These are phyloP conservation scores for Macroramphosus scolopax DNA, from an alignment of 2,797 vertebrate species.

Conservation along the genomic window DNA sequence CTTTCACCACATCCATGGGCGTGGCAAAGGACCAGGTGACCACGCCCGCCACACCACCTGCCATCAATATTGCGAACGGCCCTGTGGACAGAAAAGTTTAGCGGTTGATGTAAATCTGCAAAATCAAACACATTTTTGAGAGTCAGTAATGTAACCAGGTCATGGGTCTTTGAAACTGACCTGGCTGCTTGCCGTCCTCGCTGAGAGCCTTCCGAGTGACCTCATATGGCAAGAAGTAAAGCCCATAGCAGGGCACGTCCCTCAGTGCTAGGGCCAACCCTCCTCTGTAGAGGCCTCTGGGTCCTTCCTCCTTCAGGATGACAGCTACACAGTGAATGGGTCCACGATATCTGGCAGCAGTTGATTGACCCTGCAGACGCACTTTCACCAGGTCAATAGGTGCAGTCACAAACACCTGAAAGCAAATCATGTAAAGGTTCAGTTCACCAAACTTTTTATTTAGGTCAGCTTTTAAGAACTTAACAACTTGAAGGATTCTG, in stretches of 20 bases:
- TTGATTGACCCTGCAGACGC: constrained; percentile 83
- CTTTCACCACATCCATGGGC: constrained; percentile 86
- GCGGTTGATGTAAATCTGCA: too few relatives aligned
- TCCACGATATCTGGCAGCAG: constrained; percentile 66
- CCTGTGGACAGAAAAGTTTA: constrained; percentile 24
- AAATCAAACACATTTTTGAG: too few relatives aligned
- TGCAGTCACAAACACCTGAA: constrained; percentile 74
- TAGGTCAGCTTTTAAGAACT: not conserved
- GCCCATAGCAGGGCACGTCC: constrained; percentile 79
- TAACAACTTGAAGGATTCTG: not conserved
- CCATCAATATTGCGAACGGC: constrained; percentile 72
- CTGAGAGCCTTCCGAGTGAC: constrained; percentile 70
- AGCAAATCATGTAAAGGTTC: constrained; percentile 4
- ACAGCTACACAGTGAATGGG: constrained; percentile 74
- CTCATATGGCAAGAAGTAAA: constrained; percentile 84
- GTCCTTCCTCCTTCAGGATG: constrained; percentile 78
- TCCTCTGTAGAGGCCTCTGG: constrained; percentile 78
- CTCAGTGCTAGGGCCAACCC: constrained; percentile 76
- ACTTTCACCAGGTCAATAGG: constrained; percentile 87
- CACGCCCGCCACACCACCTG: constrained; percentile 81
- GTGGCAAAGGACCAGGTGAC: constrained; percentile 82
- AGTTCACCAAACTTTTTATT: not conserved
- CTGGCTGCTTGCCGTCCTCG: constrained; percentile 65
- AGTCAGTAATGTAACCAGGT: too few relatives aligned
- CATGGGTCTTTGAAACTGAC: constrained; percentile 59